Evolutionary conservation across 2,888 invertebrate species (phyloP).

Genomic region (Isoperla grammatica): DNA sequence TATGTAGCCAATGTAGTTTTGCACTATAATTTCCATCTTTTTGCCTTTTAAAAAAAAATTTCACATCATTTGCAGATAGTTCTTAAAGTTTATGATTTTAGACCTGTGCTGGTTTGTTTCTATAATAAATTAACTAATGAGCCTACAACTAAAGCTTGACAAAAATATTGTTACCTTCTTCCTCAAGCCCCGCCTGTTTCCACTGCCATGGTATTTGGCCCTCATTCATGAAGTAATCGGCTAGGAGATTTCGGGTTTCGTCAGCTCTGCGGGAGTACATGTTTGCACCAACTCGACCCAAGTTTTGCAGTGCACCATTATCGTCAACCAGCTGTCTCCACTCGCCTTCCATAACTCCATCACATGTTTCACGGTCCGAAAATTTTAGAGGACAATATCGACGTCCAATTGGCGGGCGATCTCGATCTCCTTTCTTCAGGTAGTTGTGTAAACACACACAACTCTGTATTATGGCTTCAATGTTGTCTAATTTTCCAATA

Average conservation of each 20-base stretch:
- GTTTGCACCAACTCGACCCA: background rate
- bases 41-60: no score
- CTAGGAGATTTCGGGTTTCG: background rate
- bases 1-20: no score
- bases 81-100: no score
- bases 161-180: no score
- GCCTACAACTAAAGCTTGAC: no score
- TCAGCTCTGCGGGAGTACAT: background rate
- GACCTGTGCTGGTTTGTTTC: no score
- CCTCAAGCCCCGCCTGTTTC: constrained; percentile 3
- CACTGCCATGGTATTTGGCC: constrained; percentile 8
- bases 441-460: background rate
- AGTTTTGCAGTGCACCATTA: background rate
- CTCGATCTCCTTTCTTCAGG: background rate
- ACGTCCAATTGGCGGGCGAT: background rate
- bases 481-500: background rate
- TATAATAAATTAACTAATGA: no score
- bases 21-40: no score
- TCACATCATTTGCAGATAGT: no score
- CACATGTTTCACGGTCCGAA: background rate
- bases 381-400: background rate
- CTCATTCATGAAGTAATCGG: background rate
- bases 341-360: background rate
- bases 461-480: background rate
- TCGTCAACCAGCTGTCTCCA: background rate